A percentile compares a stretch with the other conserved stretches of the same genome.
Conservation (phyloP, 1,140 invertebrate genomes). For the Tetramorium parvispinum region DNA sequence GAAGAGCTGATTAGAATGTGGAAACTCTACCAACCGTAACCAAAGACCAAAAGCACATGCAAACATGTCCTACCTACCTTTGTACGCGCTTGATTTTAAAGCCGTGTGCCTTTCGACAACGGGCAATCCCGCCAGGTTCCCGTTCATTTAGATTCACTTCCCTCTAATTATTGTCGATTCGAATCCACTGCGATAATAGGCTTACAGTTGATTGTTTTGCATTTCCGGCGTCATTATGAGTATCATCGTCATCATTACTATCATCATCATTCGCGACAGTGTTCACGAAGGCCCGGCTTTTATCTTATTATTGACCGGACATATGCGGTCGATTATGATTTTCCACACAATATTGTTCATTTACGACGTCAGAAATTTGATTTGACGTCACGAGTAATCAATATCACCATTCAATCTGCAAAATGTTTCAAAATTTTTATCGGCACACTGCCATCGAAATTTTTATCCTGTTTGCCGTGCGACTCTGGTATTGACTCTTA, state of each 20-base stretch:
- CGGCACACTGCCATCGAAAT: neutral
- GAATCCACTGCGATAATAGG: slow-evolving; percentile 66
- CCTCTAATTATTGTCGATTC: slow-evolving; percentile 74
- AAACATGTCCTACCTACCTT: slow-evolving; percentile 38
- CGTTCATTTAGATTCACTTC: slow-evolving; percentile 53
- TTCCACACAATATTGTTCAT: slow-evolving; percentile 17
- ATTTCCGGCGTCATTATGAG: slow-evolving; percentile 56
- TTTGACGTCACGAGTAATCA: neutral
- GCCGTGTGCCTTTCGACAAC: slow-evolving; percentile 46
- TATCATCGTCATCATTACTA: slow-evolving; percentile 34
- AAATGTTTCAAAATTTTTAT: neutral
- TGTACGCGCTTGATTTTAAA: slow-evolving; percentile 69
- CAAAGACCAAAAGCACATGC: neutral
- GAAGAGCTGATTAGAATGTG: slow-evolving; percentile 69
- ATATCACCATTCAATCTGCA: neutral
- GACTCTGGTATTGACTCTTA: neutral
- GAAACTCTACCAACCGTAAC: slow-evolving; percentile 54
- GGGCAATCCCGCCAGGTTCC: slow-evolving; percentile 36
- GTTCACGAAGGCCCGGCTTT: slow-evolving; percentile 40
- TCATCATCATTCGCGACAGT: slow-evolving; percentile 43
- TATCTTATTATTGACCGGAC: slow-evolving; percentile 41
- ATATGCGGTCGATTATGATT: slow-evolving; percentile 27
- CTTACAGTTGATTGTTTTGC: slow-evolving; percentile 70
- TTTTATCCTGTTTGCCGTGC: neutral
- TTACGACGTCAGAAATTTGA: neutral